Conservation (phyloP, 2,888 invertebrate genomes). For the Mesorhabditis spiculigera region DNA sequence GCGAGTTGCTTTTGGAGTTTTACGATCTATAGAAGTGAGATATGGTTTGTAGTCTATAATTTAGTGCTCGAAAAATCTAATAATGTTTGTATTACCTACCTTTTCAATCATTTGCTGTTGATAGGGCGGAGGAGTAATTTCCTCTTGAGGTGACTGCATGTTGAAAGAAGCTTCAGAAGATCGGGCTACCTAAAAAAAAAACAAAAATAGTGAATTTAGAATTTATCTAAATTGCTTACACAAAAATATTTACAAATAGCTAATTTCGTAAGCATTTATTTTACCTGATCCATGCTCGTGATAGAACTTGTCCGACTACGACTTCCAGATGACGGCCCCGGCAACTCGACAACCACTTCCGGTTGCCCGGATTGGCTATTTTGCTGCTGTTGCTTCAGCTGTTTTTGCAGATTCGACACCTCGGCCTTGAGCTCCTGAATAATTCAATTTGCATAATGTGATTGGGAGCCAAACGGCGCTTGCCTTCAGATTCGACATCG, state of each 20-base stretch:
- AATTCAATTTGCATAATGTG: background rate
- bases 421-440: constrained; percentile 27
- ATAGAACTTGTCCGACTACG: constrained; percentile 28
- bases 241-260: background rate
- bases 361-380: constrained; percentile 11
- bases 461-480: background rate
- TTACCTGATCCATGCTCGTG: constrained; percentile 37
- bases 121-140: constrained; percentile 7
- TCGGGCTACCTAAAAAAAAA: background rate
- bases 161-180: background rate
- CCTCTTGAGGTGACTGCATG: background rate
- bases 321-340: constrained; percentile 27
- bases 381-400: constrained; percentile 7
- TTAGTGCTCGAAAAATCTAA: no score
- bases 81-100: no score
- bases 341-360: constrained; percentile 11
- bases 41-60: no score
- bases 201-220: no score
- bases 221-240: no score
- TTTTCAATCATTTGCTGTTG: constrained; percentile 46
- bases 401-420: constrained; percentile 20
- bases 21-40: constrained; percentile 69
- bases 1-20: constrained; percentile 84
- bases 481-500: background rate
- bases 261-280: constrained; percentile 15